A percentile compares a stretch with the other conserved stretches of the same genome.
Conservation (phyloP, 2,888 invertebrate species). For the Belgica antarctica region DNA sequence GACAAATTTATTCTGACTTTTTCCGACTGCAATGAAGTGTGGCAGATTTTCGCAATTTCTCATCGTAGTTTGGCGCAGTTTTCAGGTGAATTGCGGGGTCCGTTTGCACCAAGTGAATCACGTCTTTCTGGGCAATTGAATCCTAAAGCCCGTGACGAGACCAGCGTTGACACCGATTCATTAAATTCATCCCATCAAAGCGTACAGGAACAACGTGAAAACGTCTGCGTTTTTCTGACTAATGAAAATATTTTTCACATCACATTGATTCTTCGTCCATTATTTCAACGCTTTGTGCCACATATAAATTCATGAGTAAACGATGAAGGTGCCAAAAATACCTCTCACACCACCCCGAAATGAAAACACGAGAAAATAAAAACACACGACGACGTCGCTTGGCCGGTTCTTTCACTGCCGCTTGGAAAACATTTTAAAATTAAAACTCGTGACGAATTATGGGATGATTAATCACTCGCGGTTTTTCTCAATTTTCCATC, state of each 20-base stretch:
- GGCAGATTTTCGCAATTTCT: constrained; percentile 6
- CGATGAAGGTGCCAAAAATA: constrained; percentile 27
- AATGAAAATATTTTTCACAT: constrained; percentile 21
- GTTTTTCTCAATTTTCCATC: background rate
- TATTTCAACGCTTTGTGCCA: constrained; percentile 5
- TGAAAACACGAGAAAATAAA: no score
- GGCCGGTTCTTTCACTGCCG: background rate
- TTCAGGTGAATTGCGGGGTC: background rate
- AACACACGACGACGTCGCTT: background rate
- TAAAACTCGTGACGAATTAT: background rate
- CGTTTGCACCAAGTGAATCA: background rate
- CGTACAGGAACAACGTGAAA: background rate
- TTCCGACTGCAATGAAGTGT: background rate
- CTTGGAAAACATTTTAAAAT: background rate
- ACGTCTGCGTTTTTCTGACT: background rate
- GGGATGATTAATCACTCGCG: constrained; percentile 15
- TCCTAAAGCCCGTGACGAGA: background rate
- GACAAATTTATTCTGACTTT: no score
- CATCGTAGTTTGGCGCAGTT: background rate
- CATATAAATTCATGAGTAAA: background rate
- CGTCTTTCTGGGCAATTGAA: background rate
- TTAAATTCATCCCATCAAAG: background rate
- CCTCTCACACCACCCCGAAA: background rate
- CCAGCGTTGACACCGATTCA: constrained; percentile 20
- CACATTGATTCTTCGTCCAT: background rate